phyloP scores from a whole-genome alignment of 2,797 vertebrate genomes.

The Cuculus canorus region DNA sequence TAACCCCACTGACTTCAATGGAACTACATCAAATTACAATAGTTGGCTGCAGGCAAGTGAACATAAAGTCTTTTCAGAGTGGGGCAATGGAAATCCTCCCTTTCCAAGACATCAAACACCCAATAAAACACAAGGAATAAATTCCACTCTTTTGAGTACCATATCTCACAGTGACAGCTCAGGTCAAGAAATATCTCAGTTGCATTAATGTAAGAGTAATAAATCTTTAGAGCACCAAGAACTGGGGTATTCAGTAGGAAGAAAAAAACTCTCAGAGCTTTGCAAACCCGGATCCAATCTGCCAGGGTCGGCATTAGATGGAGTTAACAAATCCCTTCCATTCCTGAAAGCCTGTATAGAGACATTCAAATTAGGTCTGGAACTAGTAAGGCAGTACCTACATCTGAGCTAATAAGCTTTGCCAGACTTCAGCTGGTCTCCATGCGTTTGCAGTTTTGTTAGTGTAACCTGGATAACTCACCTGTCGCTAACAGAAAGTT shows the following conservation, averaged over 20 bases:
- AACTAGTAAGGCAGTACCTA: background rate
- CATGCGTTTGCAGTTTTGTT: background rate
- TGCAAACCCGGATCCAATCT: background rate
- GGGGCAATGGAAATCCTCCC: background rate
- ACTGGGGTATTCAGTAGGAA: background rate
- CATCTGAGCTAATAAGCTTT: background rate
- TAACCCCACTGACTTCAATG: background rate
- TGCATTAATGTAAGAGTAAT: background rate
- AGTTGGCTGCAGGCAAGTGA: constrained; percentile 12
- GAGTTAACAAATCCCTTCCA: background rate
- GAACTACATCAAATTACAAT: constrained; percentile 19
- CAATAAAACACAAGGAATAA: constrained; percentile 16
- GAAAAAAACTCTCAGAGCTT: background rate
- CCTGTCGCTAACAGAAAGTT: background rate
- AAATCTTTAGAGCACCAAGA: background rate
- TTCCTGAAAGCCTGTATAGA: background rate
- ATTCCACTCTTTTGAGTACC: background rate
- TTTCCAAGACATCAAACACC: constrained; percentile 30
- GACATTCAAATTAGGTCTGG: background rate
- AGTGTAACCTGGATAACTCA: background rate
- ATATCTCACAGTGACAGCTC: background rate
- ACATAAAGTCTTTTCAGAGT: background rate
- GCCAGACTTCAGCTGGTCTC: background rate
- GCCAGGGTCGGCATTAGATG: background rate
- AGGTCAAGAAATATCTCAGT: background rate